Evolutionary conservation across 1,140 invertebrate species (phyloP), one percentile per base, ranked within the genome.

Genomic region (Bombus polaris): DNA sequence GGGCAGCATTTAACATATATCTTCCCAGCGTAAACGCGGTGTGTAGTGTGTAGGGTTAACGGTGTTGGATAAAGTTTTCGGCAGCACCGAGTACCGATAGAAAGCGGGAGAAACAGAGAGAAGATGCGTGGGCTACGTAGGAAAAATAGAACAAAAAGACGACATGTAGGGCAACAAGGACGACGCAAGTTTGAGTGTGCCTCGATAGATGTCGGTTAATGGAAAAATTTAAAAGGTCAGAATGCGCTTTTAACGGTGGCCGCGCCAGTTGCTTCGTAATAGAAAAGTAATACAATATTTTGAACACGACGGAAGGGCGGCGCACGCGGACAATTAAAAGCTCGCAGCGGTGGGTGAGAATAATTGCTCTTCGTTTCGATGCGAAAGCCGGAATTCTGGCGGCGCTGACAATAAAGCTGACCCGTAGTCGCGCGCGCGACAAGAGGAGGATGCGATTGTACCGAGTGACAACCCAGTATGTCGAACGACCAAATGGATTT

Each of bases 401-500:
- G 89, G 83, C 76, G 75, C 86, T 83, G 80, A 91, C 90, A 91
- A 91, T 91, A 90, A 90, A 91, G 89, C 89, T 79, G 81, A 88
- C 77, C 89, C 89, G 70, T 88, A 42, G 83, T 75, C 68, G 53
- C n/a, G 70, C 66, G 78, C 62, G 73, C 88, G 89, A 87, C 89
- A 90, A 91, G 72, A 87, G 89, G 86, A 86, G 83, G 86, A 88
- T 82, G 84, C 87, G 89, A 91, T 91, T 89, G 90, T 87, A 88
- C 81, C 78, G 87, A 89, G 90, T 86, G 90, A 91, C 90, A 91
- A 91, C 73, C 90, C 89, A 73, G 90, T 89, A 90, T 89, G 90
- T 90, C 90, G 89, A 91, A 91, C 87, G 87, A 90, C 90, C 90
- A 91, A 91, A 91, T 91, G 90, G 90, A 91, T 91, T 91, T 91